These are phyloP conservation scores for Itoplectis maculator DNA, from an alignment of 2,888 invertebrate species.

Conservation along the genomic window DNA sequence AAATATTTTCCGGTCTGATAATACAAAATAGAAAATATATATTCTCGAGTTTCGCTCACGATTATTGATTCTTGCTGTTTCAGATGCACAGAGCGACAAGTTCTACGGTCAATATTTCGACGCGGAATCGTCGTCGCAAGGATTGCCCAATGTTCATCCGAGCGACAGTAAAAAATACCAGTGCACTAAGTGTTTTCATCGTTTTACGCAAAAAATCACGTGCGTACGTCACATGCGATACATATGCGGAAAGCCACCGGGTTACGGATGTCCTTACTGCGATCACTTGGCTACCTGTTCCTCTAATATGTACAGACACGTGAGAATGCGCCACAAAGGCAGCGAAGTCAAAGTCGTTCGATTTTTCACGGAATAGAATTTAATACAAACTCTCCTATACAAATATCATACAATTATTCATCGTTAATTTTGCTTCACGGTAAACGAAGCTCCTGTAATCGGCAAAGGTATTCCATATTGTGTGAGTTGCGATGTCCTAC, in stretches of 20 bases:
- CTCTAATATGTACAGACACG: constrained; percentile 68
- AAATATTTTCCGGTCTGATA: neutral
- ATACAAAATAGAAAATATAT: neutral
- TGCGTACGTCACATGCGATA: constrained; percentile 76
- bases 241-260: constrained; percentile 77
- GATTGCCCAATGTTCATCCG: constrained; percentile 25
- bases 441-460: constrained; percentile 20
- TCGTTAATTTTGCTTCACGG: constrained; percentile 18
- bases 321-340: constrained; percentile 68
- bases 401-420: neutral
- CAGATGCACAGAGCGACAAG: constrained; percentile 51
- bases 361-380: constrained; percentile 41
- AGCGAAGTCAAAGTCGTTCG: constrained; percentile 64
- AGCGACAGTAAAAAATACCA: constrained; percentile 55
- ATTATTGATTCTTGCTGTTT: constrained; percentile 52
- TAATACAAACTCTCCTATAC: neutral
- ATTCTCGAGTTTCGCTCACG: constrained; percentile 37
- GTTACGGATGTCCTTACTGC: constrained; percentile 74
- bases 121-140: constrained; percentile 40
- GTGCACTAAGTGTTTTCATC: constrained; percentile 64
- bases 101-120: constrained; percentile 39
- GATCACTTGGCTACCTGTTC: constrained; percentile 64
- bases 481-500: neutral
- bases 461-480: neutral
- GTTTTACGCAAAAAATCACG: constrained; percentile 65